phyloP scores from a whole-genome alignment of 2,888 invertebrate species.

The Amblyteles armatorius region DNA sequence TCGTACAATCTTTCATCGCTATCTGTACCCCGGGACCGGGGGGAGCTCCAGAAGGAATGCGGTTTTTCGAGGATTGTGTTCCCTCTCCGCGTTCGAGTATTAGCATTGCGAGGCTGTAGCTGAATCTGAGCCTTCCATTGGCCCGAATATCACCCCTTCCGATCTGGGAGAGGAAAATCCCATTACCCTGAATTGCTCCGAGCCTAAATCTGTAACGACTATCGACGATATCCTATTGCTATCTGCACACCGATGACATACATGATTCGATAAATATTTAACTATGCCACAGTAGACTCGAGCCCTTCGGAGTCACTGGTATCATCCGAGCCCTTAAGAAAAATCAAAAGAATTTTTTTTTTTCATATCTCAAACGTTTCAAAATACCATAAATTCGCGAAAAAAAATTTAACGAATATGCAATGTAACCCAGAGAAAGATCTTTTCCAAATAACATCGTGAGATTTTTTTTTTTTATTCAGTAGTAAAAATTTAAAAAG shows the following conservation, averaged over 20 bases:
- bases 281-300: not conserved
- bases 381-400: not conserved
- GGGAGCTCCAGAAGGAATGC: not conserved
- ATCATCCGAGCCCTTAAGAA: not conserved
- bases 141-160: constrained; percentile 31
- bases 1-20: constrained; percentile 54
- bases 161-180: constrained; percentile 38
- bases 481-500: not conserved
- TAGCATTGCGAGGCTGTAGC: constrained; percentile 27
- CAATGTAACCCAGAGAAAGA: not conserved
- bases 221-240: constrained; percentile 15
- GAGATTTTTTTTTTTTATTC: not conserved
- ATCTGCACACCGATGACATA: constrained; percentile 26
- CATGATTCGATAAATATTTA: not conserved
- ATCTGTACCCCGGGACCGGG: constrained; percentile 7
- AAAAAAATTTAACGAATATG: not conserved
- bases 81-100: constrained; percentile 12
- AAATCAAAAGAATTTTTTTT: not conserved
- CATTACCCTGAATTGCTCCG: constrained; percentile 37
- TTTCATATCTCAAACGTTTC: not conserved
- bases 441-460: not conserved
- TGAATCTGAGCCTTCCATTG: constrained; percentile 54
- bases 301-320: not conserved
- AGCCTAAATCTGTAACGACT: constrained; percentile 18
- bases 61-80: constrained; percentile 37